phyloP scores from a whole-genome alignment of 2,113 vertebrate genomes.

The Ictalurus punctatus region DNA sequence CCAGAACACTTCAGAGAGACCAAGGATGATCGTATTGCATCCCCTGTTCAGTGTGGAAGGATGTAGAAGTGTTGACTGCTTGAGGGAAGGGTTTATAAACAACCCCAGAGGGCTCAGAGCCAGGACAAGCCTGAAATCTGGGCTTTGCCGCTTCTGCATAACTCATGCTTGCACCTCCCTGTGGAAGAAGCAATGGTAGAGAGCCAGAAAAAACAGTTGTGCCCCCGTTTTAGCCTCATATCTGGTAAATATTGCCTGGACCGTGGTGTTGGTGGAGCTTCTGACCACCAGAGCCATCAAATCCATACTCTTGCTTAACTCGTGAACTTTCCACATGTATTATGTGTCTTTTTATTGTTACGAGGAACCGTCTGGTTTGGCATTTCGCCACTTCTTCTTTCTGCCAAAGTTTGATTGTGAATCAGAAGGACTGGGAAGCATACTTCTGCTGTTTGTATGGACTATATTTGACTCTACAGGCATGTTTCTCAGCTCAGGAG shows the following conservation, averaged over 20 bases:
- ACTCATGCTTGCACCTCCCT: constrained; percentile 11
- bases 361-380: background rate
- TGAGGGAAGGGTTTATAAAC: background rate
- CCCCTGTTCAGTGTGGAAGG: constrained; percentile 11
- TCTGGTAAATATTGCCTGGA: background rate
- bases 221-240: background rate
- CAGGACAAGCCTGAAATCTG: background rate
- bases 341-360: background rate
- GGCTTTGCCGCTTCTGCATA: background rate
- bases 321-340: background rate
- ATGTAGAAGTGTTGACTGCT: background rate
- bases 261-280: background rate
- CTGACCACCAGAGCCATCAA: background rate
- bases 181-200: background rate
- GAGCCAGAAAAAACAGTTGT: background rate
- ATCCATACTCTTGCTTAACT: background rate
- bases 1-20: background rate
- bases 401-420: background rate
- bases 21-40: constrained; percentile 11
- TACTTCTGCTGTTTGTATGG: background rate
- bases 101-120: background rate
- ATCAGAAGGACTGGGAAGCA: background rate
- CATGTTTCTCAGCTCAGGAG: background rate
- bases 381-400: background rate
- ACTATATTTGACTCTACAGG: background rate